Evolutionary conservation across 2,113 vertebrate genomes (phyloP), one percentile per base, ranked within the genome.

Genomic region (Maccullochella peelii): DNA sequence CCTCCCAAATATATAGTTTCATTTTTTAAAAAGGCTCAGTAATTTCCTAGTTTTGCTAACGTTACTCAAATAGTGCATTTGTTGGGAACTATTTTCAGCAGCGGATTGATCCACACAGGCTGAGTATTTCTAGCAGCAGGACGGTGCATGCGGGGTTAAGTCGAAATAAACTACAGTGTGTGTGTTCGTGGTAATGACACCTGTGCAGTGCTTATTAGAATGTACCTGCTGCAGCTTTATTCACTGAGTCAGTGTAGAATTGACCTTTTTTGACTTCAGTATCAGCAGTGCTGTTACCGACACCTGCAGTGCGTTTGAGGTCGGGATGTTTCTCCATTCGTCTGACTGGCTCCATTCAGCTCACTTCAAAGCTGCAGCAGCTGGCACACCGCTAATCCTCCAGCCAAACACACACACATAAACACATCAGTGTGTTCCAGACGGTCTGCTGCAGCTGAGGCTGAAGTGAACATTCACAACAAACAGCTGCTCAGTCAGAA

Each of bases 311-410:
- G n/a, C 0, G 2, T 59, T 66, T 61, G 6, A 23, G 44, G 25
- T 65, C 12, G 4, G 10, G n/a, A 2, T 8, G 58, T 47, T 67
- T 69, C 59, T 44, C 3, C 20, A 10, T 30, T 33, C 36, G 1
- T 38, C 80, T 83, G 84, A 85, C 76, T 84, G 82, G n/a, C 70
- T 88, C 42, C 83, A 57, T 83, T 91, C 77, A 88, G 69, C 33
- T 69, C 50, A 52, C 49, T 80, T 89, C 70, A 88, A 83, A 89
- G 80, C 77, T 73, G 77, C 72, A 57, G 79, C 83, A 68, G 71
- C 85, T 78, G 77, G 62, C 25, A 1, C 47, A 36, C 55, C 33
- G 8, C 77, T 61, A 63, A 77, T 77, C 82, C 50, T 27, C 21
- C 58, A 42, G 57, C 47, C 80, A 54, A 76, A 72, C 70, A 9